Percentiles rank a stretch among this genome's conserved stretches.
These are phyloP conservation scores for Mormoops blainvillei DNA, from an alignment of 2,113 vertebrate genomes.

Conservation along the genomic window DNA sequence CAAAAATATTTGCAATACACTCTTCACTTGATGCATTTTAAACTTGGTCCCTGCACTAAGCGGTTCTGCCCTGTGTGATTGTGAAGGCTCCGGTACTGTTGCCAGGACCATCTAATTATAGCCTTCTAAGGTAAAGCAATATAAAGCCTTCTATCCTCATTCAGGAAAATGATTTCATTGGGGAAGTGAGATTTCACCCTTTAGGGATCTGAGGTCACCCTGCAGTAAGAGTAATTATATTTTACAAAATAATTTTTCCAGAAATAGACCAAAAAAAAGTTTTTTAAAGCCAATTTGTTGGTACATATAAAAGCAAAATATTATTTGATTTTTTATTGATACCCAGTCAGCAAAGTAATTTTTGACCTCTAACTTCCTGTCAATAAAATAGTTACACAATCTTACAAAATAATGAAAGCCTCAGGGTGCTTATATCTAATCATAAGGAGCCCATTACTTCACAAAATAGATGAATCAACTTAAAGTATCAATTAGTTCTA, in stretches of 20 bases:
- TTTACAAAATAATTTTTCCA: background rate
- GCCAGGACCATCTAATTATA: background rate
- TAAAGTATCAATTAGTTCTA: background rate
- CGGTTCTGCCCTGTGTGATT: background rate
- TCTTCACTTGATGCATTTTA: background rate
- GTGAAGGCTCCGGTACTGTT: background rate
- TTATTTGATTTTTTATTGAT: background rate
- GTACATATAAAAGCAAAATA: background rate
- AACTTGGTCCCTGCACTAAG: background rate
- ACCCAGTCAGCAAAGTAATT: background rate
- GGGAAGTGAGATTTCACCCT: background rate
- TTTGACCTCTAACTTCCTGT: background rate
- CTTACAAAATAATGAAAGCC: background rate
- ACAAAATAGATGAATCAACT: background rate
- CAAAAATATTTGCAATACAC: background rate
- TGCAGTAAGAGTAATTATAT: constrained; percentile 24
- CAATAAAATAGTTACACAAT: background rate
- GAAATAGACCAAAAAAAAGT: background rate
- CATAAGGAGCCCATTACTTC: background rate
- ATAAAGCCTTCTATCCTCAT: background rate
- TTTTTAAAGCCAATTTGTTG: background rate
- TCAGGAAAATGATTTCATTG: background rate
- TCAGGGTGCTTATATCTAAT: background rate
- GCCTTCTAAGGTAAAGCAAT: background rate
- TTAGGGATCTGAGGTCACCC: background rate